Base-by-base conservation (phyloP, 2,113 vertebrate genomes). In the Chionodraco myersi region DNA sequence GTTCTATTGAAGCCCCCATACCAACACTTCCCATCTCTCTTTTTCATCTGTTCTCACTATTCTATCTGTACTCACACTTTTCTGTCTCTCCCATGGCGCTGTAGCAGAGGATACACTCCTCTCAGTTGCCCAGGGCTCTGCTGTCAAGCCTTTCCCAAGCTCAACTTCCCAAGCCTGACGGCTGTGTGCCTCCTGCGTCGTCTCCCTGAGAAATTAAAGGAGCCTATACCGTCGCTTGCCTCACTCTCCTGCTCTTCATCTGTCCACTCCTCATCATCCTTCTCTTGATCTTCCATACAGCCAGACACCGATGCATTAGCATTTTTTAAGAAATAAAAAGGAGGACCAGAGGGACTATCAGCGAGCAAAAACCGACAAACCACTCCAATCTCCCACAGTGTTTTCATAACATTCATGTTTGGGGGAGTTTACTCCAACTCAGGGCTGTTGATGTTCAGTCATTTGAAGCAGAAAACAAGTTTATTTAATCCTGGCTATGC, bases 91-190 rank as follows among this genome's bases (percentile, higher is more conserved):
- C 86, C 64, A 26, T 62, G 81, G 62, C 61, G 13, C 72, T 34
- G 65, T 58, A 77, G 63, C 49, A 51, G 84, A 84, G 34, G 68
- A 85, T 62, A 65, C 88, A 54, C 71, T 79, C 61, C 77, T 81
- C 79, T 83, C 54, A 16, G 68, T 81, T 72, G 88, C 87, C 85
- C 75, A 77, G 74, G 86, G 87, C 80, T 91, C 79, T 86, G 77
- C 86, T 92, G 91, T 91, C 88, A 91, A 88, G 79, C 76, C 77
- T 90, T 75, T 89, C 70, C 86, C 57, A 62, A 80, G 75, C 84
- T 84, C 85, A 74, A 9, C 78, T 86, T 88, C 86, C 79, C 77
- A 65, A 60, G 85, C 67, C 85, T 88, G 82, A 89, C 54, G 77
- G 72, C 78, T 88, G 59, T 74, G 83, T 76, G 73, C 89, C 91